Conservation (phyloP, 1,140 invertebrate genomes). For the Drosophila persimilis region DNA sequence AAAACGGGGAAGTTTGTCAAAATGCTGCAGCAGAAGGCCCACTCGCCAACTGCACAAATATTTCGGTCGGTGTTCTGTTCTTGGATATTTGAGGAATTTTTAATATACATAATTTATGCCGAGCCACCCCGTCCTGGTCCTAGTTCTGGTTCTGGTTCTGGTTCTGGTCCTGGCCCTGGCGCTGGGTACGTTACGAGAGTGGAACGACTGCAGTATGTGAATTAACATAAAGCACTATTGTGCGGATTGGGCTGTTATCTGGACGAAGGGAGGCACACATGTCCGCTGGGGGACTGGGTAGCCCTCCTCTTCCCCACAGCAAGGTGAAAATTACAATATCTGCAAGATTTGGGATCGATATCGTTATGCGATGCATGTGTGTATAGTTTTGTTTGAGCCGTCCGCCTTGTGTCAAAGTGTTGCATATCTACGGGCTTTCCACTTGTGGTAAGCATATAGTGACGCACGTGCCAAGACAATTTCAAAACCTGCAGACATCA, state of each 20-base stretch:
- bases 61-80: constrained; percentile 41
- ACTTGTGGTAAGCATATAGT: neutral
- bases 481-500: constrained; percentile 52
- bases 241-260: too few relatives aligned
- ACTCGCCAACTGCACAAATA: constrained; percentile 64
- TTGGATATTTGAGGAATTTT: constrained; percentile 71
- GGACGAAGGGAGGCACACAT: too few relatives aligned
- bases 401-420: neutral
- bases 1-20: constrained; percentile 69
- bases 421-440: too few relatives aligned
- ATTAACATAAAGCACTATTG: too few relatives aligned
- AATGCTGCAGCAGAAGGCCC: constrained; percentile 54
- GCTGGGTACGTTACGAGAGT: too few relatives aligned
- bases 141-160: neutral
- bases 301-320: too few relatives aligned
- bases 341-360: too few relatives aligned
- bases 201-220: too few relatives aligned
- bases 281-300: too few relatives aligned
- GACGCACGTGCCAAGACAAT: constrained; percentile 56
- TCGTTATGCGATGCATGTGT: too few relatives aligned
- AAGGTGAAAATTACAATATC: too few relatives aligned
- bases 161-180: too few relatives aligned
- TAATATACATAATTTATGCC: constrained; percentile 75
- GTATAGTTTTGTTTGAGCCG: neutral
- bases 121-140: constrained; percentile 6